Conservation (phyloP, 1,140 invertebrate genomes). For the Zophobas morio region DNA sequence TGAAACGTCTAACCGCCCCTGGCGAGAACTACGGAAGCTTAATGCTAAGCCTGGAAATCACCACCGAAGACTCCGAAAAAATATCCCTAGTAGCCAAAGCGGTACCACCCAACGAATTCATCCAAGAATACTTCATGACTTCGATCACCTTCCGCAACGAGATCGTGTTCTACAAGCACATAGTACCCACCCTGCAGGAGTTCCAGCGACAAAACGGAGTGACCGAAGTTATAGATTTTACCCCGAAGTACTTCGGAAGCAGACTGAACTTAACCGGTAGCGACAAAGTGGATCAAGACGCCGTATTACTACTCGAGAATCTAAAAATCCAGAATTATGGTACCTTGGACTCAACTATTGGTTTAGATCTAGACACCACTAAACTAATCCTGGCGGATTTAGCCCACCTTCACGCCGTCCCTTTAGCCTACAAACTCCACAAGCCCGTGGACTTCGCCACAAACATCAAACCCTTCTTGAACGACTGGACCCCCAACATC, state of each 20-base stretch:
- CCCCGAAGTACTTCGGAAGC: conserved; percentile 53
- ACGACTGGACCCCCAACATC: conserved; percentile 60
- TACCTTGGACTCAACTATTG: conserved; percentile 59
- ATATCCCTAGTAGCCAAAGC: conserved; percentile 65
- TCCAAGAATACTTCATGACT: conserved; percentile 65
- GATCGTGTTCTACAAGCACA: conserved; percentile 54
- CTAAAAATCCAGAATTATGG: conserved; percentile 62
- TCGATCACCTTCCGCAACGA: conserved; percentile 66
- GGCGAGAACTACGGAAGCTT: too few species aligned
- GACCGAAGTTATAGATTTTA: conserved; percentile 45
- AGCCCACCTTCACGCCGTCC: conserved; percentile 66
- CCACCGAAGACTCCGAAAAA: too few species aligned
- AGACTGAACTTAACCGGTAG: conserved; percentile 50
- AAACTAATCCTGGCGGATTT: conserved; percentile 62
- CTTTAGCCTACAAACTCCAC: conserved; percentile 64
- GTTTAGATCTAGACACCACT: conserved; percentile 65
- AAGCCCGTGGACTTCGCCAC: conserved; percentile 68
- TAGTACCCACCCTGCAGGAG: conserved; percentile 54
- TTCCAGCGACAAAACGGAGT: conserved; percentile 52
- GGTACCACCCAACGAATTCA: conserved; percentile 63
- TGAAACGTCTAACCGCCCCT: too few species aligned
- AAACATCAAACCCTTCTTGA: conserved; percentile 63
- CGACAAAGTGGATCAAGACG: conserved; percentile 57
- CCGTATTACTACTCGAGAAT: conserved; percentile 66
- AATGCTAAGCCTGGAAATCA: too few species aligned